These are phyloP conservation scores for Cyprinella venusta DNA, from an alignment of 2,797 vertebrate genomes.

Conservation along the genomic window DNA sequence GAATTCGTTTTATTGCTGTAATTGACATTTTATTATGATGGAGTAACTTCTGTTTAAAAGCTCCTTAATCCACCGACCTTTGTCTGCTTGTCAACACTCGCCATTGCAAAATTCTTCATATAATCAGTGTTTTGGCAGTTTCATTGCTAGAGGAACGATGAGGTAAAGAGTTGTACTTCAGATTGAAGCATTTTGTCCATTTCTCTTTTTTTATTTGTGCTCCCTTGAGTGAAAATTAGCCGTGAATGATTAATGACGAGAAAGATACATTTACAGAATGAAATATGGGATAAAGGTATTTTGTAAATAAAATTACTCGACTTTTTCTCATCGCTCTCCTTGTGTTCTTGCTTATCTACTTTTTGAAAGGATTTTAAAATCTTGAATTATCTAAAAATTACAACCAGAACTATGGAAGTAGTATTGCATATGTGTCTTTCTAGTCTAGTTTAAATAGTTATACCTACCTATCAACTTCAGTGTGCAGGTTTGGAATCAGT, in stretches of 20 bases:
- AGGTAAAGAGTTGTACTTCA: background rate
- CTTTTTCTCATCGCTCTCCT: background rate
- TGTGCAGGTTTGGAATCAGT: background rate
- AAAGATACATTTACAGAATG: background rate
- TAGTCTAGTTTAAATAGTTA: too few species aligned
- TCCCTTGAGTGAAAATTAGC: background rate
- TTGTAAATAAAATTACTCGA: background rate
- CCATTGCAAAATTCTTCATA: background rate
- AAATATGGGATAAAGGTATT: background rate
- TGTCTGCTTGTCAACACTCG: background rate
- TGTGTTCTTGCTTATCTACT: background rate
- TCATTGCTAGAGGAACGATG: background rate
- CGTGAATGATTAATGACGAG: background rate
- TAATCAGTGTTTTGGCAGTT: conserved; percentile 14
- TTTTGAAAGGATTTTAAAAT: background rate
- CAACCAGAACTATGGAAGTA: background rate
- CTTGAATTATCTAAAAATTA: background rate
- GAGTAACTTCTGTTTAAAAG: conserved; percentile 21
- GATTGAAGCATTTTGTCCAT: background rate
- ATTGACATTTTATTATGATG: conserved; percentile 23
- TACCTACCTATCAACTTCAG: background rate
- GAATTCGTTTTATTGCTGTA: background rate
- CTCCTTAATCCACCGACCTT: background rate
- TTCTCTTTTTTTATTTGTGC: conserved; percentile 2
- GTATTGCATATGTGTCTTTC: background rate